A percentile compares a stretch with the other conserved stretches of the same genome.
Evolutionary conservation across 2,888 invertebrate species (phyloP).

Genomic region (Hydropsyche betteni): DNA sequence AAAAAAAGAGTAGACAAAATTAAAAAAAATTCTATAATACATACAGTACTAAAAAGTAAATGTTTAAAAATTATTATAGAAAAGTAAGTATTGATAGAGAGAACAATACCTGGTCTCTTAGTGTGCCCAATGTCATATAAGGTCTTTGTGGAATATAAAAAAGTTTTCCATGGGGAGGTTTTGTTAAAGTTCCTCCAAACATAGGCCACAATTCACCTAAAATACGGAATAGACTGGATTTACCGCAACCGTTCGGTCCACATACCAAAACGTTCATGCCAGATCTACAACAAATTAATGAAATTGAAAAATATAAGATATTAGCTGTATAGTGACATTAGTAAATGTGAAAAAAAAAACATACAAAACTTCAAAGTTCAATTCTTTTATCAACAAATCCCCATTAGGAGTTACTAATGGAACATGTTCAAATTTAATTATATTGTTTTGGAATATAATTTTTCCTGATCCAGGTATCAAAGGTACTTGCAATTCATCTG

Average conservation of each 20-base stretch:
- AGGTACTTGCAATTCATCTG: slow-evolving; percentile 57
- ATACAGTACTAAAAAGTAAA: no score
- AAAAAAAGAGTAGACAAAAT: no score
- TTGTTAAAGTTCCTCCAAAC: slow-evolving; percentile 92
- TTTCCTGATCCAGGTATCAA: slow-evolving; percentile 79
- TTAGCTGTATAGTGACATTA: no score
- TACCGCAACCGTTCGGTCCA: slow-evolving; percentile 98
- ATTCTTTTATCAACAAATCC: slow-evolving; percentile 88
- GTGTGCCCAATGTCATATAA: slow-evolving; percentile 96
- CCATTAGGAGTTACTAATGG: slow-evolving; percentile 98
- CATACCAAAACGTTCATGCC: slow-evolving; percentile 98
- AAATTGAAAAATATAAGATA: no score
- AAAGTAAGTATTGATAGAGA: no score
- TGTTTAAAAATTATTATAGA: neutral
- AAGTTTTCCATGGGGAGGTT: slow-evolving; percentile 93
- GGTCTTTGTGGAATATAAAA: slow-evolving; percentile 98
- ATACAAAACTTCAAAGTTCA: slow-evolving; percentile 87
- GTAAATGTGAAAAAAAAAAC: no score
- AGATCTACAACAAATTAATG: slow-evolving; percentile 64
- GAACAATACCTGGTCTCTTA: slow-evolving; percentile 84
- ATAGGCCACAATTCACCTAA: slow-evolving; percentile 98
- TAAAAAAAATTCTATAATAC: slow-evolving; percentile 1
- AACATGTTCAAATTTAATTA: slow-evolving; percentile 91
- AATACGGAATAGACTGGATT: slow-evolving; percentile 95
- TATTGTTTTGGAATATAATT: slow-evolving; percentile 84